Base-by-base conservation (phyloP, 2,797 vertebrate species). In the Linurgus olivaceus region DNA sequence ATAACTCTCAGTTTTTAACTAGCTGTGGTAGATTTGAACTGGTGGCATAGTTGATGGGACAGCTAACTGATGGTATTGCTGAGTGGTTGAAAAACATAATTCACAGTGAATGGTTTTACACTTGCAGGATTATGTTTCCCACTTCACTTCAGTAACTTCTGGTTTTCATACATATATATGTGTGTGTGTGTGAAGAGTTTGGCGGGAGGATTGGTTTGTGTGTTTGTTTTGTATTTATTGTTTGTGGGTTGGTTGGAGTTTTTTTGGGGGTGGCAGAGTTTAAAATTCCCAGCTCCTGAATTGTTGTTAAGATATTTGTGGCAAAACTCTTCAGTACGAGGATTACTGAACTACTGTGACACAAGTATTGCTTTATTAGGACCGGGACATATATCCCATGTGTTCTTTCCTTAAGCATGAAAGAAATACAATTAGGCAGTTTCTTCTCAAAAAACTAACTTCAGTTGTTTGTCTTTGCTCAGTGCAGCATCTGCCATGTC, bases 401-500 rank as follows among this genome's bases (percentile, higher is more conserved):
- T 58, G 21, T 54, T 83, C 29, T 83, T 89, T 91, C 52, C 45
- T 66, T 73, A 78, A 47, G 20, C 5, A 3, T 12, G 4, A 52
- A 33, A 68, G 52, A 76, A 86, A 78, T 44, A 33, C 24, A 57
- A 0, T 26, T 59, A 25, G 25, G 14, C 11, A 37, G 21, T 59
- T 88, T 92, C 45, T 78, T 86, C 68, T 62, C 44, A 42, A 42
- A 80, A 93, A 54, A 26, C 51, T 90, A 23, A 95, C n/a, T 78
- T 77, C 3, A 20, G 10, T 48, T 66, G 7, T 90, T 80, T 88
- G 84, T 45, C 75, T 58, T 91, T 93, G 31, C 94, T 91, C 58
- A 86, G 96, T 94, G 65, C 83, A 97, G 96, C 92, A 89, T 95
- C 93, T 98, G 99, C 98, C 98, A 99, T 99, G 99, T 99, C 99